Base-by-base conservation (phyloP, 2,888 invertebrate genomes). In the Lasius fuliginosus region DNA sequence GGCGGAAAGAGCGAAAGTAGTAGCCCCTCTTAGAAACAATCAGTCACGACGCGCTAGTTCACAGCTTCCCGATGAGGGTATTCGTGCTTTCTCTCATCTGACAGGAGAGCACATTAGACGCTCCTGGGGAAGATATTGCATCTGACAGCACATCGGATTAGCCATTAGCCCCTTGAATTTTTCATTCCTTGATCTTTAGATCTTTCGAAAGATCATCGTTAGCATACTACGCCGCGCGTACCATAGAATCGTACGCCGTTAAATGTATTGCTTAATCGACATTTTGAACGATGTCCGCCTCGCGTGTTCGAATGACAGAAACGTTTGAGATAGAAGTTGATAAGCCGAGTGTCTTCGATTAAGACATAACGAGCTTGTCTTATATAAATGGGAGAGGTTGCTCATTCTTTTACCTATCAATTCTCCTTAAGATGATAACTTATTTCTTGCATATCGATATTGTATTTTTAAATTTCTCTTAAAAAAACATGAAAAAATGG, bases 1-100 rank as follows among this genome's bases (percentile, higher is more conserved):
- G 82, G 88, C 88, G 89, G 85, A 89, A 89, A 90, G 82, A 90
- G 89, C 86, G 89, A 90, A 90, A 90, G 90, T 85, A 90, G 87
- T 85, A 71, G 85, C 84, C 84, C 82, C 86, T 83, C 89, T 84
- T 76, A 65, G 60, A 77, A 77, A 82, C 76, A 83, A 74, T 77
- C 83, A 60, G 64, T 82, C 88, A 81, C 83, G 75, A 75, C 58
- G 62, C 36, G 23, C 84, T 85, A 83, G 85, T 84, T 65, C 56
- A 82, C 42, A 64, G 82, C 60, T 65, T 42, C 60, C 56, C 79
- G 74, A 36, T 82, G 67, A 69, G 65, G 23, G 30, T 36, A 87
- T 62, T 82, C 73, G 67, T 64, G 77, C 89, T 87, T 89, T 88
- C 88, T 86, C 89, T 58, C 85, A 30, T 58, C 23, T 53, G 12